Evolutionary conservation across 2,888 invertebrate species (phyloP), one percentile per base, ranked within the genome.

Genomic region (Ichneumon xanthorius): DNA sequence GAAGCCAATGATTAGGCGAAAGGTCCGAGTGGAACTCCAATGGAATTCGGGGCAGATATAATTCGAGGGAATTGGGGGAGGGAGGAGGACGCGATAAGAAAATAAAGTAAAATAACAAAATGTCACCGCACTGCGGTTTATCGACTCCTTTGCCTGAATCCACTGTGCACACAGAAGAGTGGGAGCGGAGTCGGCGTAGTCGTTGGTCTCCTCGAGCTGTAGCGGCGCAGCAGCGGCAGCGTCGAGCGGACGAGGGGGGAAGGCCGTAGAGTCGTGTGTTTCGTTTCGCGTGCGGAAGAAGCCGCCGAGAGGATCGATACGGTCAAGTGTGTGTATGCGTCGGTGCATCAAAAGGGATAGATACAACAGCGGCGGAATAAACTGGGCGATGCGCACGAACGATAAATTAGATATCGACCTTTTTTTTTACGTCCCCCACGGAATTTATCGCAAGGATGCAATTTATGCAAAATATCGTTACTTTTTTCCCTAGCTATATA

Each of bases 291-390:
- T 82, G 81, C 61, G 81, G 61, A 85, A 75, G 63, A 78, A 79
- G 70, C 71, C 78, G 68, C 78, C 30, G 76, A 61, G 76, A 61
- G 68, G 78, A 85, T 85, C 85, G 85, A 85, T 85, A 84, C 65
- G 22, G 9, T 45, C 53, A 50, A 67, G 45, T 50, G 45, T 80
- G 53, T 73, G 45, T 22, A 26, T 55, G 45, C 37, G 16, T 53
- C 40, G 71, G 37, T n/a, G 14, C 71, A 48, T 19, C 63, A 50
- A 58, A 48, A 80, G 26, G 63, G 14, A 71, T 67, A 75, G 40
- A 22, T 71, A 50, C 30, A 30, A 16, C 22, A 30, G 19, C 68
- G 45, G 19, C 19, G 45, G 68, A n/a, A 40, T 19, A 22, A n/a
- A 30, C 14, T 33, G 50, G 14, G 9, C 30, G 33, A 58, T 55